Evolutionary conservation across 53 echinoderm and acorn worm species (phyloP).

Genomic region (Patiria pectinifera): DNA sequence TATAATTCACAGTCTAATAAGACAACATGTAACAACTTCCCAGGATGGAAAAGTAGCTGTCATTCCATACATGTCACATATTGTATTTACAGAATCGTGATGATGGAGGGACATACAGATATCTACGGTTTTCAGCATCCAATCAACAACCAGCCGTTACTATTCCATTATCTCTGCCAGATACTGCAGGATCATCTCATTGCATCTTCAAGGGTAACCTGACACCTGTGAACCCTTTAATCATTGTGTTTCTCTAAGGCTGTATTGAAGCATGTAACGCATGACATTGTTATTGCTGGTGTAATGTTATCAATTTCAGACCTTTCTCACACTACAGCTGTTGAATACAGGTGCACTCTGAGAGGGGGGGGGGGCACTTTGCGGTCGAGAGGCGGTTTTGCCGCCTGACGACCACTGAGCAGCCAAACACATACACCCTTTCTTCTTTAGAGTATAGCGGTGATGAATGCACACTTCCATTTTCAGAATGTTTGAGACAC

Average conservation of each 20-base stretch:
- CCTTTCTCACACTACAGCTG: no score
- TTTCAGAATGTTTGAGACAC: no score
- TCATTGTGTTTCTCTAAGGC: background rate
- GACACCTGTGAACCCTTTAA: background rate
- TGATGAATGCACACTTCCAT: no score
- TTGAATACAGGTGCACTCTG: no score
- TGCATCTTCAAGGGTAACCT: constrained; percentile 83
- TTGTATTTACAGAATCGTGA: constrained; percentile 69
- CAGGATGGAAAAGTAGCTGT: no score
- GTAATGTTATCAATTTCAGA: background rate
- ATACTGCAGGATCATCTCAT: constrained; percentile 83
- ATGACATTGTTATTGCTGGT: background rate
- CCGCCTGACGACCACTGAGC: no score
- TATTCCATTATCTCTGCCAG: constrained; percentile 92
- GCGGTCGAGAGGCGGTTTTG: no score
- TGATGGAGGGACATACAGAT: constrained; percentile 87
- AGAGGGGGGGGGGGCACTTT: no score
- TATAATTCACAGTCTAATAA: no score
- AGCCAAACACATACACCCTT: no score
- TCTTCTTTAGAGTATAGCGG: no score
- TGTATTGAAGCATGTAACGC: background rate
- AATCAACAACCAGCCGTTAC: constrained; percentile 83
- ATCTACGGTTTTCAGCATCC: constrained; percentile 89
- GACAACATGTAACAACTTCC: no score
- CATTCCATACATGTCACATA: background rate